phyloP scores from a whole-genome alignment of 2,797 vertebrate genomes.

The Darevskia mixta region DNA sequence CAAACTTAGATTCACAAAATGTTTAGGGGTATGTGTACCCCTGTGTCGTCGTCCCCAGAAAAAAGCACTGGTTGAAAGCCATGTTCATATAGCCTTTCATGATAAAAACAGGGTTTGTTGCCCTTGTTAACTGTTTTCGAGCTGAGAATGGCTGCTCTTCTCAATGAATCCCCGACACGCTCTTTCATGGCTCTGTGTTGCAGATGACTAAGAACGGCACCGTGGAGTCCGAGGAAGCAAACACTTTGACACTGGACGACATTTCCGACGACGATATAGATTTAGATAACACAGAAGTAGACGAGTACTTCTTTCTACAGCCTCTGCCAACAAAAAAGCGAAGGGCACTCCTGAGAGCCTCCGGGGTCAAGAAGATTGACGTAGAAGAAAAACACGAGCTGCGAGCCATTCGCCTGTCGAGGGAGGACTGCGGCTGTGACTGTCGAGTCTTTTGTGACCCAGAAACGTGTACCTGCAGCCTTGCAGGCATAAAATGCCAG shows the following conservation, averaged over 20 bases:
- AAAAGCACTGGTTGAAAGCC: background rate
- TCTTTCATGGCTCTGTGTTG: slow-evolving; percentile 51
- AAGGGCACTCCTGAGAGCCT: slow-evolving; percentile 90
- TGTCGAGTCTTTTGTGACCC: slow-evolving; percentile 97
- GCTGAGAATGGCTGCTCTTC: background rate
- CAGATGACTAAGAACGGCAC: slow-evolving; percentile 98
- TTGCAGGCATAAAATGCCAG: slow-evolving; percentile 99
- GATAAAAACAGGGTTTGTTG: background rate
- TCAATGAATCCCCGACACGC: slow-evolving; percentile 18
- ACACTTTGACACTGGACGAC: slow-evolving; percentile 92
- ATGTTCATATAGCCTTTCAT: background rate
- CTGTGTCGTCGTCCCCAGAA: too few species aligned
- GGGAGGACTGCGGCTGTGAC: slow-evolving; percentile 98
- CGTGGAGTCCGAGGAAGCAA: slow-evolving; percentile 94
- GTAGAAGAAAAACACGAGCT: slow-evolving; percentile 98
- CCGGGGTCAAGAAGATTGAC: slow-evolving; percentile 97
- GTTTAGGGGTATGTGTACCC: too few species aligned
- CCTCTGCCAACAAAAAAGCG: slow-evolving; percentile 97
- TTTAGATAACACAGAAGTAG: slow-evolving; percentile 98
- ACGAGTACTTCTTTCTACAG: slow-evolving; percentile 99
- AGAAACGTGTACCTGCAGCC: slow-evolving; percentile 97
- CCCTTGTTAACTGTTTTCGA: background rate
- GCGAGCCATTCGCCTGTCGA: slow-evolving; percentile 92
- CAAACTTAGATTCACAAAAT: too few species aligned
- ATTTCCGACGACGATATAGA: slow-evolving; percentile 98